phyloP scores from a whole-genome alignment of 2,888 invertebrate species.

The Philereme transversata region DNA sequence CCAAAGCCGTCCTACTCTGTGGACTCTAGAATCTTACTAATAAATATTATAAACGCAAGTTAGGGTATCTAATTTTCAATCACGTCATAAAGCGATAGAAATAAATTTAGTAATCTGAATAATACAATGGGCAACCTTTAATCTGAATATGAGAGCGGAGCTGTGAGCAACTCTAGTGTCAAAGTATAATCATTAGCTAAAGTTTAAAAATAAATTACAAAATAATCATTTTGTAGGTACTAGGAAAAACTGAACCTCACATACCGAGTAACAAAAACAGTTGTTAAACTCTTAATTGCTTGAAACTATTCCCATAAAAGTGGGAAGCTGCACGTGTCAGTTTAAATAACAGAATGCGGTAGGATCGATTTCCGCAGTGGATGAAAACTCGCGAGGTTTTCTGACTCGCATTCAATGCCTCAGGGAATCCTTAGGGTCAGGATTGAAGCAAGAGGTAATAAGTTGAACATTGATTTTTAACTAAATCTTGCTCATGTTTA shows the following conservation, averaged over 20 bases:
- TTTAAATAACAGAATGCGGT: constrained; percentile 30
- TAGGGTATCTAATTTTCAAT: no score
- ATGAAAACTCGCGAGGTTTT: constrained; percentile 2
- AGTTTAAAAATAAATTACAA: no score
- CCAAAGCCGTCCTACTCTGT: neutral
- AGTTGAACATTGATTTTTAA: neutral
- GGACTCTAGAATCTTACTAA: no score
- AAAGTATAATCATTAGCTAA: no score
- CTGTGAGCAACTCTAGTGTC: no score
- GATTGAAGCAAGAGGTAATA: constrained; percentile 6
- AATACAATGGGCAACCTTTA: no score
- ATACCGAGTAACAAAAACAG: neutral
- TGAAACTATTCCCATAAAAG: constrained; percentile 7
- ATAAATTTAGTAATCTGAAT: no score
- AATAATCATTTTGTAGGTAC: neutral
- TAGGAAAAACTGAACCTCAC: neutral
- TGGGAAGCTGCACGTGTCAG: constrained; percentile 13
- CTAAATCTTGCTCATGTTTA: neutral
- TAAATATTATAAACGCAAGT: no score
- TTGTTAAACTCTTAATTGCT: neutral
- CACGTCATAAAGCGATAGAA: no score
- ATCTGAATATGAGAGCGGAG: no score
- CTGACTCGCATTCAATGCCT: constrained; percentile 5
- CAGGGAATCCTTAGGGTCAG: constrained; percentile 11
- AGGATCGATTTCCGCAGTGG: constrained; percentile 29